phyloP scores from a whole-genome alignment of 1,140 invertebrate genomes.

The Procambarus clarkii region DNA sequence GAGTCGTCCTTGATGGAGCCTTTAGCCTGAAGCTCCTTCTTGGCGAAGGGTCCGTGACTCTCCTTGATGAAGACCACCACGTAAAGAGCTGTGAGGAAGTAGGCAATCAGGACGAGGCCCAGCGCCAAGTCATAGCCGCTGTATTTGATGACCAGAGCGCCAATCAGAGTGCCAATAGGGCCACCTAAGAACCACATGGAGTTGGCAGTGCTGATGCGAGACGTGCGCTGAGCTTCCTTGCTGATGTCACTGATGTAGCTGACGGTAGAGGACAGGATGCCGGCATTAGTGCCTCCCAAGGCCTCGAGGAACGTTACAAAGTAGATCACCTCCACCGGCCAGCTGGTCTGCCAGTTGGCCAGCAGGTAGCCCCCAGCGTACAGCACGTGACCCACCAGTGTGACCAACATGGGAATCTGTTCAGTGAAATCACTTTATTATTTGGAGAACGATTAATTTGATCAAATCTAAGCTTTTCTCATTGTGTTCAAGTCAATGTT shows the following conservation, averaged over 20 bases:
- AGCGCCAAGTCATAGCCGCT: slow-evolving; percentile 56
- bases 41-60: slow-evolving; percentile 64
- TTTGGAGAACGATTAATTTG: not conserved
- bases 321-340: slow-evolving; percentile 62
- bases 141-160: slow-evolving; percentile 50
- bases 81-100: slow-evolving; percentile 48
- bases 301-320: slow-evolving; percentile 50
- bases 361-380: slow-evolving; percentile 62
- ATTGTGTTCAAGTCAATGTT: no score
- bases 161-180: slow-evolving; percentile 56
- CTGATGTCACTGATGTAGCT: slow-evolving; percentile 67
- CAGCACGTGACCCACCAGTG: slow-evolving; percentile 43
- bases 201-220: slow-evolving; percentile 59
- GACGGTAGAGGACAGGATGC: slow-evolving; percentile 59
- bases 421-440: not conserved
- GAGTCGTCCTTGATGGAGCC: no score
- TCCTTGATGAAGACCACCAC: slow-evolving; percentile 66
- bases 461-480: no score
- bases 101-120: slow-evolving; percentile 39
- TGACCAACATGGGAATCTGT: slow-evolving; percentile 61
- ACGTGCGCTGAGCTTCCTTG: slow-evolving; percentile 41
- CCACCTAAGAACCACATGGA: slow-evolving; percentile 66
- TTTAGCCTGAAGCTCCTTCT: no score
- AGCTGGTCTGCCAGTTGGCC: slow-evolving; percentile 42
- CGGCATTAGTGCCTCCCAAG: slow-evolving; percentile 55